phyloP scores from a whole-genome alignment of 2,113 vertebrate species.

The Todiramphus chloris region DNA sequence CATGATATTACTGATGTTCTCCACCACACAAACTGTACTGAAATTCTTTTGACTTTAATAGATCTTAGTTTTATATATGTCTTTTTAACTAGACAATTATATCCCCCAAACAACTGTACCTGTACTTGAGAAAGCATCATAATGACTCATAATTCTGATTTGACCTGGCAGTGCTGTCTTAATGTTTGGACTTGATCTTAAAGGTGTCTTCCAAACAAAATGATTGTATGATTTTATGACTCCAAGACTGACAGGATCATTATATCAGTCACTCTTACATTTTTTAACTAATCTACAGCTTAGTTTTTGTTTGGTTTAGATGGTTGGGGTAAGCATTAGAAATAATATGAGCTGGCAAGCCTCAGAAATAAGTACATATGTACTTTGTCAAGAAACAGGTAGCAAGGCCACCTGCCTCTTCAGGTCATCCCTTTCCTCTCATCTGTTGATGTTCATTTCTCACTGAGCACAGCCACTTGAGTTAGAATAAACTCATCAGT shows the following conservation, averaged over 20 bases:
- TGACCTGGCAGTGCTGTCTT: neutral
- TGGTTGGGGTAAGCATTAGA: neutral
- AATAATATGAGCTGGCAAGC: neutral
- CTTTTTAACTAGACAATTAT: neutral
- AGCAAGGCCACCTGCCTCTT: neutral
- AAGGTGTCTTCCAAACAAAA: neutral
- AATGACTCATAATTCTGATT: neutral
- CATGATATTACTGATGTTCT: neutral
- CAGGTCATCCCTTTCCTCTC: neutral
- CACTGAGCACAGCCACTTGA: rapidly evolving
- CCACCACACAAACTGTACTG: neutral
- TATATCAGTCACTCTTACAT: neutral
- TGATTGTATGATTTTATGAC: neutral
- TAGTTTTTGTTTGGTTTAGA: neutral
- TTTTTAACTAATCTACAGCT: neutral
- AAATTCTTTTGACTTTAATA: neutral
- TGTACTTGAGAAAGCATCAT: neutral
- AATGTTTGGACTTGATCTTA: too few relatives aligned
- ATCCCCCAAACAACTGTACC: neutral
- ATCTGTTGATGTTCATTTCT: neutral
- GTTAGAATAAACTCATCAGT: neutral
- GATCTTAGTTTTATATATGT: neutral
- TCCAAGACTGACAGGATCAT: neutral
- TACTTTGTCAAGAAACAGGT: neutral
- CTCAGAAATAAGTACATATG: neutral